Percentiles rank a stretch among this genome's conserved stretches.
Evolutionary conservation across 2,113 vertebrate species (phyloP).

Genomic region (Paramormyrops kingsleyae): DNA sequence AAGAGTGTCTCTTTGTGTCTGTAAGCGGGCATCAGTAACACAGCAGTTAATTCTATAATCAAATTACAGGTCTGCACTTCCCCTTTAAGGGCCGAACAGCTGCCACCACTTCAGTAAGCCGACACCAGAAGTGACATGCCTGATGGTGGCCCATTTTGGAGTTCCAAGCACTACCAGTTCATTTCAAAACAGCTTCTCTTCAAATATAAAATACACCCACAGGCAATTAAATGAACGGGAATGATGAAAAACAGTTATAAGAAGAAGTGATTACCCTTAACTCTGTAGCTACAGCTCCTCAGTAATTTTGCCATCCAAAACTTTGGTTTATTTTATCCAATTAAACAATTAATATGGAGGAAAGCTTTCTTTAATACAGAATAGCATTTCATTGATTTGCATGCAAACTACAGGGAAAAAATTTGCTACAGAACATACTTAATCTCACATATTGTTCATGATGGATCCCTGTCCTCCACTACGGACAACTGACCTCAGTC

Average conservation of each 20-base stretch:
- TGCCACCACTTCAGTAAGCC: constrained; percentile 29
- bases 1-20: neutral
- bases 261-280: neutral
- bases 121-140: constrained; percentile 23
- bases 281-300: neutral
- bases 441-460: neutral
- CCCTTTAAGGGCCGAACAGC: constrained; percentile 28
- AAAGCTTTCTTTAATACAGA: neutral
- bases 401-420: neutral
- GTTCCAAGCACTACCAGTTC: neutral
- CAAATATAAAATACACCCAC: neutral
- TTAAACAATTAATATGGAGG: neutral
- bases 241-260: neutral
- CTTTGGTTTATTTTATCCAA: neutral
- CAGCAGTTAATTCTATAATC: neutral
- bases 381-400: neutral
- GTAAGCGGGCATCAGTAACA: neutral
- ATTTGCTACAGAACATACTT: neutral
- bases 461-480: neutral
- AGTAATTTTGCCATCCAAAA: neutral
- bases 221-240: neutral
- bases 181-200: neutral
- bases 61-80: constrained; percentile 28
- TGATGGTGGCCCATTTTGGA: neutral
- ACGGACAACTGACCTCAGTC: neutral